phyloP scores from a whole-genome alignment of 35 echinoderm and acorn worm genomes.

The Anneissia japonica region DNA sequence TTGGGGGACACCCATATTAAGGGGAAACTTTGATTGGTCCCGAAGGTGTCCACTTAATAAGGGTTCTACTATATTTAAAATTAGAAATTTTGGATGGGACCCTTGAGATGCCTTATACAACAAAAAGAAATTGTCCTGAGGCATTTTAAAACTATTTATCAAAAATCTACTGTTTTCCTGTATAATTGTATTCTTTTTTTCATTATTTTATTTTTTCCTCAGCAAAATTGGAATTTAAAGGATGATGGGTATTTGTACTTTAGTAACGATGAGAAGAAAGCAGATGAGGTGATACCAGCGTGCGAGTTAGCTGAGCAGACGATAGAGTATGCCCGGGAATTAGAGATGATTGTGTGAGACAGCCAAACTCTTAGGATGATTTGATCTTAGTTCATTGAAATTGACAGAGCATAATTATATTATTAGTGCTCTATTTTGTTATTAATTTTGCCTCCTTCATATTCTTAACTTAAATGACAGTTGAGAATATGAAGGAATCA shows the following conservation, averaged over 20 bases:
- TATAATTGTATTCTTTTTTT: too few relatives aligned
- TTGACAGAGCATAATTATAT: too few relatives aligned
- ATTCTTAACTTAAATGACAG: too few relatives aligned
- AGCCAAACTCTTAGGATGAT: too few relatives aligned
- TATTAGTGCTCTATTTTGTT: too few relatives aligned
- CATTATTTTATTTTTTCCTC: conserved; percentile 2
- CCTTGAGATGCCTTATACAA: background rate
- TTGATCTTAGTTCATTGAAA: too few relatives aligned
- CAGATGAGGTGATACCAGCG: conserved; percentile 87
- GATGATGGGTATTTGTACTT: conserved; percentile 77
- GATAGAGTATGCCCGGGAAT: conserved; percentile 95
- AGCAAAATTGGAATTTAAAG: conserved; percentile 74
- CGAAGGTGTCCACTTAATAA: background rate
- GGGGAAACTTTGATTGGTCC: background rate
- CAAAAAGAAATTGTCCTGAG: too few relatives aligned
- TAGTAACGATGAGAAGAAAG: conserved; percentile 83
- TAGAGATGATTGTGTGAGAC: conserved; percentile 91
- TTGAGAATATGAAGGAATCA: too few relatives aligned
- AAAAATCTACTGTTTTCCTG: too few relatives aligned
- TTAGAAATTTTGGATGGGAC: background rate
- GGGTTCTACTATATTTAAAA: background rate
- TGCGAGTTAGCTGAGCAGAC: conserved; percentile 75
- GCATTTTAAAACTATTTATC: too few relatives aligned
- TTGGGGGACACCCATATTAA: background rate
- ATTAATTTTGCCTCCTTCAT: too few relatives aligned